Percentiles rank a stretch among this genome's conserved stretches.
Evolutionary conservation across 2,113 vertebrate genomes (phyloP).

Genomic region (Spea multiplicata): DNA sequence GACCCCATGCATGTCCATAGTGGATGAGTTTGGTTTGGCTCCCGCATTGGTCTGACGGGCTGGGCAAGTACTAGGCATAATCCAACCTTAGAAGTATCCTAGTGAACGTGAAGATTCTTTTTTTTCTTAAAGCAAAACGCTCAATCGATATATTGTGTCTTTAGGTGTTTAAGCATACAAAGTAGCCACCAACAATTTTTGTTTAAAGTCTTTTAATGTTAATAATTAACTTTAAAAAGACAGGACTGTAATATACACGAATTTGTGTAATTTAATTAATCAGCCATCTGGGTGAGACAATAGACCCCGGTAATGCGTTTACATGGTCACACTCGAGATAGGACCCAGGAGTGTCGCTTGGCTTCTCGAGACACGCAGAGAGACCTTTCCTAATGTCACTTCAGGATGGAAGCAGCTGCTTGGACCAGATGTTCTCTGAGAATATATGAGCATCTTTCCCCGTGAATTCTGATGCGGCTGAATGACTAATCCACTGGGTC

Average conservation of each 20-base stretch:
- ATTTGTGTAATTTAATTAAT: slow-evolving; percentile 54
- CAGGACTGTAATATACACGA: slow-evolving; percentile 40
- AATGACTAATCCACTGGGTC: slow-evolving; percentile 45
- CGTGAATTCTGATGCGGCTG: slow-evolving; percentile 29
- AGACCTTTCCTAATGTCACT: slow-evolving; percentile 36
- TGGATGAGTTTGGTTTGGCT: no score
- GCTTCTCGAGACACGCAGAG: slow-evolving; percentile 31
- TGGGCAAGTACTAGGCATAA: no score
- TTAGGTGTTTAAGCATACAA: no score
- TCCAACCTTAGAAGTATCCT: no score
- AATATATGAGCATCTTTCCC: slow-evolving; percentile 40
- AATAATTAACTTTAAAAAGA: slow-evolving; percentile 32
- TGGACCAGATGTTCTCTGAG: slow-evolving; percentile 27
- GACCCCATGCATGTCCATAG: no score
- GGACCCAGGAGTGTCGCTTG: slow-evolving; percentile 7
- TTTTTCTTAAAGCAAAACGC: no score
- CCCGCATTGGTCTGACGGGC: no score
- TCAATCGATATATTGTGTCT: no score
- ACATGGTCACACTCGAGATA: slow-evolving; percentile 33
- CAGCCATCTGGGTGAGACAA: slow-evolving; percentile 49
- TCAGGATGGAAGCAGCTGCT: slow-evolving; percentile 47
- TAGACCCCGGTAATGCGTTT: slow-evolving; percentile 43
- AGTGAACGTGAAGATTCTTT: no score
- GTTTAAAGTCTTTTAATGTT: no score
- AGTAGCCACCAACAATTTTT: no score